Conservation (phyloP, 2,888 invertebrate species). For the Scaptomyza tumidula region DNA sequence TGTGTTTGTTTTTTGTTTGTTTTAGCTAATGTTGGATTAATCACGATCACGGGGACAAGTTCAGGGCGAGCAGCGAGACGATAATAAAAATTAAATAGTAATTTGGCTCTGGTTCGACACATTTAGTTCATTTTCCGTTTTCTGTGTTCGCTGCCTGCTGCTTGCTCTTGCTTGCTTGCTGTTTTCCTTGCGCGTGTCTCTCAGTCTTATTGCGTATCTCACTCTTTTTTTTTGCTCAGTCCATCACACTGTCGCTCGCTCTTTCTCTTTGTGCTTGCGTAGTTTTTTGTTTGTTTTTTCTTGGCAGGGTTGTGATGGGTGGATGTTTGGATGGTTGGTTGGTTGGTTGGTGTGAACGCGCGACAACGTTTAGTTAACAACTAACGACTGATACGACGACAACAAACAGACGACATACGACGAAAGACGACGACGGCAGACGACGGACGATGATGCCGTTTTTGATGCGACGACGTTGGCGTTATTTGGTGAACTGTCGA, state of each 20-base stretch:
- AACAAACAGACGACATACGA: constrained; percentile 24
- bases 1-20: background rate
- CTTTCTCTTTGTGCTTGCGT: constrained; percentile 5
- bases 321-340: constrained; percentile 13
- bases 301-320: constrained; percentile 10
- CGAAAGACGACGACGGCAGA: constrained; percentile 11
- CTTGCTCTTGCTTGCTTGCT: constrained; percentile 5
- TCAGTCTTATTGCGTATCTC: constrained; percentile 20
- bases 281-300: constrained; percentile 19
- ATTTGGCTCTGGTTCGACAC: constrained; percentile 42
- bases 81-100: constrained; percentile 63
- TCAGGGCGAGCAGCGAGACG: constrained; percentile 52
- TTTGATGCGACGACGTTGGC: constrained; percentile 60
- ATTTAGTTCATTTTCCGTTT: constrained; percentile 42
- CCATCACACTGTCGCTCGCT: constrained; percentile 1
- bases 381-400: constrained; percentile 66
- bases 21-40: constrained; percentile 34
- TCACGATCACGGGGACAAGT: constrained; percentile 55
- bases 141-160: constrained; percentile 11
- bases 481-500: constrained; percentile 57
- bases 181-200: constrained; percentile 16
- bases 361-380: constrained; percentile 71
- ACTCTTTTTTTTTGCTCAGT: constrained; percentile 10
- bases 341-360: constrained; percentile 34
- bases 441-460: constrained; percentile 20